Evolutionary conservation across 2,113 vertebrate species (phyloP).

Genomic region (Lucifuga dentata): DNA sequence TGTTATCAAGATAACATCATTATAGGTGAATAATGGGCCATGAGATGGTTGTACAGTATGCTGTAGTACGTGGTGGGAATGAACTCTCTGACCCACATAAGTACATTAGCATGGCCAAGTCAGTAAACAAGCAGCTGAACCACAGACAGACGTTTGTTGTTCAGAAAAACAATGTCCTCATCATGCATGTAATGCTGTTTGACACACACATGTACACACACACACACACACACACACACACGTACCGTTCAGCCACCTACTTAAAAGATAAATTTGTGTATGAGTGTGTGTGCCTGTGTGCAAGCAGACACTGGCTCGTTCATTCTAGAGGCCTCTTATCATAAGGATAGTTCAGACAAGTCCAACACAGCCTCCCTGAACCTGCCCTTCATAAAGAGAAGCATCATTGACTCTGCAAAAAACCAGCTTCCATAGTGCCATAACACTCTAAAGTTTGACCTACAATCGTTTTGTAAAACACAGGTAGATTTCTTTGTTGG

Average conservation of each 20-base stretch:
- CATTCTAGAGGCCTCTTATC: conserved; percentile 72
- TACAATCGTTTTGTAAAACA: conserved; percentile 78
- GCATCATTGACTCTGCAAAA: conserved; percentile 71
- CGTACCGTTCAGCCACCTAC: conserved; percentile 29
- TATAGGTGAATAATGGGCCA: conserved; percentile 59
- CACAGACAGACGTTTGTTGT: conserved; percentile 42
- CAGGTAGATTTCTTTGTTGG: conserved; percentile 59
- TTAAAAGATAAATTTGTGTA: conserved; percentile 48
- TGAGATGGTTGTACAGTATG: conserved; percentile 35
- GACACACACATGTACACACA: conserved; percentile 5
- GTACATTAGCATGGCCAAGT: conserved; percentile 67
- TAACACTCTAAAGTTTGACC: conserved; percentile 62
- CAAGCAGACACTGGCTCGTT: conserved; percentile 48
- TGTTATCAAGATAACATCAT: conserved; percentile 57
- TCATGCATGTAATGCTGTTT: conserved; percentile 38
- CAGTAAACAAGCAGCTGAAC: conserved; percentile 57
- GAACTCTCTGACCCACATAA: conserved; percentile 70
- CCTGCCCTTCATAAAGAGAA: conserved; percentile 70
- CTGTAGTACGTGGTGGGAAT: conserved; percentile 42
- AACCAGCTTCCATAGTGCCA: conserved; percentile 44
- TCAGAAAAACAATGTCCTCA: conserved; percentile 55
- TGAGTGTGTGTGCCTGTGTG: conserved; percentile 31
- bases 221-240: neutral
- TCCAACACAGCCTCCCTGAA: conserved; percentile 61
- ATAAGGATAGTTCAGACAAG: conserved; percentile 69